phyloP scores from a whole-genome alignment of 2,797 vertebrate species.

The Oceanodroma leucorhoa region DNA sequence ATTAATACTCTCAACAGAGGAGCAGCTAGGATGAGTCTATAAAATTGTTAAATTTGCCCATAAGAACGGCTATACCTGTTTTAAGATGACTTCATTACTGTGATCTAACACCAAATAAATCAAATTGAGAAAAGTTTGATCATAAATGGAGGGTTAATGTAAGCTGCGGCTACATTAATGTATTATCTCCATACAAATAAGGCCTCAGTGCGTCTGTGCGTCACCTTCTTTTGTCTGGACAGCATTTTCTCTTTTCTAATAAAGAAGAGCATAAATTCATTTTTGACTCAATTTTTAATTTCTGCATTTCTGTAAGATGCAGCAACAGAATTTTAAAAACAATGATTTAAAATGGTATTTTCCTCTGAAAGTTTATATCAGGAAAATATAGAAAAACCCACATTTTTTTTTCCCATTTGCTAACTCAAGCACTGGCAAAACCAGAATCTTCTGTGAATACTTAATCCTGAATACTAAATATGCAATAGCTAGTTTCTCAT shows the following conservation, averaged over 20 bases:
- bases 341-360: background rate
- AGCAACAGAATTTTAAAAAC: background rate
- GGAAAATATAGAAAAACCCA: fast-evolving
- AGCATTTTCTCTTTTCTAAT: background rate
- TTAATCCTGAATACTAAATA: background rate
- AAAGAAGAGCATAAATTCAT: background rate
- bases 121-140: background rate
- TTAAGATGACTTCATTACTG: background rate
- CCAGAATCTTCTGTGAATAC: background rate
- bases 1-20: background rate
- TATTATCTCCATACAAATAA: background rate
- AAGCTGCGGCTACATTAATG: background rate
- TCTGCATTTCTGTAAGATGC: background rate
- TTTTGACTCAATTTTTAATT: background rate
- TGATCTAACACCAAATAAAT: background rate
- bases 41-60: background rate
- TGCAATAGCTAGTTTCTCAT: background rate
- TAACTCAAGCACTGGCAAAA: background rate
- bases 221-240: background rate
- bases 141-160: background rate
- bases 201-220: background rate
- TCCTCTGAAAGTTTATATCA: background rate
- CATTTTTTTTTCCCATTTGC: background rate
- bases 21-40: background rate
- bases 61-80: background rate